Percentiles rank a stretch among this genome's conserved stretches.
These are phyloP conservation scores for Thermophis baileyi DNA, from an alignment of 2,113 vertebrate species.

Conservation along the genomic window DNA sequence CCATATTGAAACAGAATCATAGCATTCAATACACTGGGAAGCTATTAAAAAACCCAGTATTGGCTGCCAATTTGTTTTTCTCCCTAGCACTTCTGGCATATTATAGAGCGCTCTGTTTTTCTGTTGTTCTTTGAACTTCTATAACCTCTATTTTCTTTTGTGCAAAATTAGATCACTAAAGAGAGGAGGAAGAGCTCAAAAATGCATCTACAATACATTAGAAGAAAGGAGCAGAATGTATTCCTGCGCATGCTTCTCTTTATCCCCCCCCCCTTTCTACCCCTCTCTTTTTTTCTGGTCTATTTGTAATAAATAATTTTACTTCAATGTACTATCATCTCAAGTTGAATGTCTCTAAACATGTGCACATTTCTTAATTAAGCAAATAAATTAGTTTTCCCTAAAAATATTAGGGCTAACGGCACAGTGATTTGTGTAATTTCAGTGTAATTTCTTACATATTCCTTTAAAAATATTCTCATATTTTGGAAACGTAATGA, in stretches of 20 bases:
- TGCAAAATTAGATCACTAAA: not conserved
- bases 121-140: not conserved
- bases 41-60: not conserved
- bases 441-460: not conserved
- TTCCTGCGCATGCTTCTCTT: not conserved
- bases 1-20: not conserved
- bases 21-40: not conserved
- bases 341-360: not conserved
- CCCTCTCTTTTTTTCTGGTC: not conserved
- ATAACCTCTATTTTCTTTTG: not conserved
- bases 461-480: not conserved
- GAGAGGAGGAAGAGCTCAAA: not conserved
- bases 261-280: not conserved
- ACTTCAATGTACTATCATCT: not conserved
- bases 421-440: not conserved
- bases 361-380: not conserved
- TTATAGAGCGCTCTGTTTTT: not conserved
- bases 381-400: not conserved
- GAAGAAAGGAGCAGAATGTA: not conserved
- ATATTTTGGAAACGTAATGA: not conserved
- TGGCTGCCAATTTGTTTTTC: not conserved
- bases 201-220: not conserved
- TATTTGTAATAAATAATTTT: not conserved
- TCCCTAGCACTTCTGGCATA: not conserved
- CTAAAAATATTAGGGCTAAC: not conserved